These are phyloP conservation scores for Atlantisia rogersi DNA, from an alignment of 2,113 vertebrate species.

Conservation along the genomic window DNA sequence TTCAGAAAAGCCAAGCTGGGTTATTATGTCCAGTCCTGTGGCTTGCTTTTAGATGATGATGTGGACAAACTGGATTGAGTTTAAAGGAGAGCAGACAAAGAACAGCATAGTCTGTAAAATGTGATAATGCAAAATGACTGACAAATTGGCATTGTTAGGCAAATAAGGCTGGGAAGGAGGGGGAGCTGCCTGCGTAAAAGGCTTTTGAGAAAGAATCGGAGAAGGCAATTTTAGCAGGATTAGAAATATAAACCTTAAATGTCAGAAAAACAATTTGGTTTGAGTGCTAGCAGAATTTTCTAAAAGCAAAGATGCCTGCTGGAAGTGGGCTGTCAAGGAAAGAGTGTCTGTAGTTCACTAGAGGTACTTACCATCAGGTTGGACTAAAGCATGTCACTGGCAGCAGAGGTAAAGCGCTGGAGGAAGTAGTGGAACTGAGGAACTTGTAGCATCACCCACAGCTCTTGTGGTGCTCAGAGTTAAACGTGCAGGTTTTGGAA, in stretches of 20 bases:
- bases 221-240: background rate
- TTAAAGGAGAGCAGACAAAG: background rate
- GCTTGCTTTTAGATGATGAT: background rate
- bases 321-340: background rate
- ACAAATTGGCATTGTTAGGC: background rate
- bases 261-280: background rate
- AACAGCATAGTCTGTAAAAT: background rate
- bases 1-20: background rate
- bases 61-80: background rate
- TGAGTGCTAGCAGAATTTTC: background rate
- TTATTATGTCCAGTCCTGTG: background rate
- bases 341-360: background rate
- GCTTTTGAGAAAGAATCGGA: background rate
- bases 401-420: background rate
- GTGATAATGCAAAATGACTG: background rate
- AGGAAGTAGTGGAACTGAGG: background rate
- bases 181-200: background rate
- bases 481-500: background rate
- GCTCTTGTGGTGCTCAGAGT: background rate
- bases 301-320: background rate
- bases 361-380: background rate
- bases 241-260: background rate
- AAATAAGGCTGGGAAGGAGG: background rate
- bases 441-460: background rate
- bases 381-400: rapidly evolving